Conservation (phyloP, 2,113 vertebrate species). For the Rhinogobius similis region DNA sequence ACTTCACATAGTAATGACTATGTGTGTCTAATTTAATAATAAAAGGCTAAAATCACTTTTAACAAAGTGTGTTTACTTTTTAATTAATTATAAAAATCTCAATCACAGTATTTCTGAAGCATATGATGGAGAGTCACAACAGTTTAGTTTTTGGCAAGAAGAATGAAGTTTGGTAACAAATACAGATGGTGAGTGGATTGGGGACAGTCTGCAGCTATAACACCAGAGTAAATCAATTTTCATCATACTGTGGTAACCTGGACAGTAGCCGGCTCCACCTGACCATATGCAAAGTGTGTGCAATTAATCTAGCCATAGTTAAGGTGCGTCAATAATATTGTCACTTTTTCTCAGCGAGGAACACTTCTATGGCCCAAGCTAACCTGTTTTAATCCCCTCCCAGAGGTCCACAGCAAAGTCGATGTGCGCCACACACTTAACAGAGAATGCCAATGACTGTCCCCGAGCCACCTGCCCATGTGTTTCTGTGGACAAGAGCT, state of each 20-base stretch:
- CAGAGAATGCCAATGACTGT: slow-evolving; percentile 56
- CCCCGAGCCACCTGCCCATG: slow-evolving; percentile 55
- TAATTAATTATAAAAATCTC: too few relatives aligned
- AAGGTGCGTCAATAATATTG: slow-evolving; percentile 50
- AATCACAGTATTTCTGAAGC: slow-evolving; percentile 17
- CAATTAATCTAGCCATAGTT: slow-evolving; percentile 43
- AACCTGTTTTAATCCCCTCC: slow-evolving; percentile 55
- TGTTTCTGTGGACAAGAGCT: slow-evolving; percentile 39
- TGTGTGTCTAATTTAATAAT: slow-evolving; percentile 39
- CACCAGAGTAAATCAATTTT: slow-evolving; percentile 46
- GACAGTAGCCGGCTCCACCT: slow-evolving; percentile 28
- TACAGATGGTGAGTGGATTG: slow-evolving; percentile 21
- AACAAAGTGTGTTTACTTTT: slow-evolving; percentile 23
- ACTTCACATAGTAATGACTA: slow-evolving; percentile 39
- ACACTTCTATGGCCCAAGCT: slow-evolving; percentile 38
- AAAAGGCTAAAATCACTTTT: slow-evolving; percentile 20
- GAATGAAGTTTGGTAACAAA: slow-evolving; percentile 39
- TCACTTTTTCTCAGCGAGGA: slow-evolving; percentile 53
- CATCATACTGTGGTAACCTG: slow-evolving; percentile 39
- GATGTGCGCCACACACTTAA: slow-evolving; percentile 48
- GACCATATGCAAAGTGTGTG: slow-evolving; percentile 35
- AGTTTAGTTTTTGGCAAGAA: slow-evolving; percentile 14
- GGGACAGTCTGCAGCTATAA: slow-evolving; percentile 8
- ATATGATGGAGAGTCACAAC: neutral
- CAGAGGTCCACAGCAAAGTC: slow-evolving; percentile 34